A percentile compares a stretch with the other conserved stretches of the same genome.
phyloP scores from a whole-genome alignment of 2,888 invertebrate species.

The Microdon myrmicae region DNA sequence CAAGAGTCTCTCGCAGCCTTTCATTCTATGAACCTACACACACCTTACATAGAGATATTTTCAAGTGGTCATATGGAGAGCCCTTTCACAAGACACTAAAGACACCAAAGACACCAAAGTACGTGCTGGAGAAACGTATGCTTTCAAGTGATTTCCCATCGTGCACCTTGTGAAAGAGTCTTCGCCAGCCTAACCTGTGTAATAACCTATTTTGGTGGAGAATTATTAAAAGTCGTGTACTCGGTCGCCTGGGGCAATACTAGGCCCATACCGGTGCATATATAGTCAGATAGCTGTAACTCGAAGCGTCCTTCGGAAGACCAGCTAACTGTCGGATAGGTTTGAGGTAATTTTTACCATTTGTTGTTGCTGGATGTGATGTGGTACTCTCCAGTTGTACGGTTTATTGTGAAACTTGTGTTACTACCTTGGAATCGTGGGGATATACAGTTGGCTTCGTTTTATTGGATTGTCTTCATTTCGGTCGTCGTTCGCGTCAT shows the following conservation, averaged over 20 bases:
- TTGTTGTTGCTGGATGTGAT: slow-evolving; percentile 8
- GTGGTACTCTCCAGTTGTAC: slow-evolving; percentile 7
- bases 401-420: slow-evolving; percentile 47
- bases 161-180: slow-evolving; percentile 23
- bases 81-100: slow-evolving; percentile 41
- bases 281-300: slow-evolving; percentile 47
- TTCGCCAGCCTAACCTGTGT: slow-evolving; percentile 41
- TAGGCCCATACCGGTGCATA: slow-evolving; percentile 25
- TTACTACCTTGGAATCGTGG: slow-evolving; percentile 47
- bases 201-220: slow-evolving; percentile 50
- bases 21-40: slow-evolving; percentile 7
- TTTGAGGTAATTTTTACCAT: slow-evolving; percentile 32
- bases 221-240: slow-evolving; percentile 52
- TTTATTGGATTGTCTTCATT: slow-evolving; percentile 25
- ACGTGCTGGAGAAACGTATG: slow-evolving; percentile 22
- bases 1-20: slow-evolving; percentile 26
- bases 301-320: slow-evolving; percentile 33
- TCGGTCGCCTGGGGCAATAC: slow-evolving; percentile 40
- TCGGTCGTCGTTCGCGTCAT: slow-evolving; percentile 1
- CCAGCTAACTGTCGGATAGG: slow-evolving; percentile 24
- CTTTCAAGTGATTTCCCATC: slow-evolving; percentile 33
- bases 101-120: slow-evolving; percentile 5
- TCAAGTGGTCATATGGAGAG: slow-evolving; percentile 41
- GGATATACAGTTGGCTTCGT: too few species aligned
- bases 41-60: slow-evolving; percentile 6